Base-by-base conservation (phyloP, 2,113 vertebrate genomes). In the Hiodon tergisus region DNA sequence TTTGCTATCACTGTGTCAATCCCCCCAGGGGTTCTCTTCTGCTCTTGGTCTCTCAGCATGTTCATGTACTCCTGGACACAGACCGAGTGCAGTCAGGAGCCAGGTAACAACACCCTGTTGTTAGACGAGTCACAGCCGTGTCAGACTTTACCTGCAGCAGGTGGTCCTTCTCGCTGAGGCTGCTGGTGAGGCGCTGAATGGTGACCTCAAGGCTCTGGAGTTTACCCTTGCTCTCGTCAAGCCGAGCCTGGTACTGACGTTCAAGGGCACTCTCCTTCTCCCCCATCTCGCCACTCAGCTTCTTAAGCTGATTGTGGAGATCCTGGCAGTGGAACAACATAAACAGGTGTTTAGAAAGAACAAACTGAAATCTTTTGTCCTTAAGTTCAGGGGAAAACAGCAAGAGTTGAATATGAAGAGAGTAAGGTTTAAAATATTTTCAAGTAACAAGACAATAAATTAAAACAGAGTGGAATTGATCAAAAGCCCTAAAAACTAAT, bases 261-360 rank as follows among this genome's bases (percentile, higher is more conserved):
- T 96, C 93, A 74, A 89, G 77, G 71, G 88, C 83, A 77, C 86
- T 88, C 83, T 96, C 93, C 76, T 88, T 90, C 66, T 95, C 94
- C 46, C 84, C 83, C 55, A 95, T 88, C 84, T 95, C 93, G 31
- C 85, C 87, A 0, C 83, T 89, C 80, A 94, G 87, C 86, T 96
- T 97, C 87, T 96, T 96, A 13, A 97, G 84, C 78, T 96, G 94
- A 85, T 95, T 97, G 84, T 89, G 90, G 69, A 97, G 91, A 81
- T 98, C 95, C 96, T 93, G 76, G 5, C 9, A 50, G 47, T 14
- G 46, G 6, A 53, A 69, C 54, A 5, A 9, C 50, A 52, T 11
- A 48, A 53, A 31, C 31, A 31, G 31, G 31, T 31, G 31, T 31
- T 31, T 2, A 31, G 31, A 31, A 31, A 31, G 31, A 31, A 31